Evolutionary conservation across 2,888 invertebrate species (phyloP).

Genomic region (Drosophila kambysellisi): DNA sequence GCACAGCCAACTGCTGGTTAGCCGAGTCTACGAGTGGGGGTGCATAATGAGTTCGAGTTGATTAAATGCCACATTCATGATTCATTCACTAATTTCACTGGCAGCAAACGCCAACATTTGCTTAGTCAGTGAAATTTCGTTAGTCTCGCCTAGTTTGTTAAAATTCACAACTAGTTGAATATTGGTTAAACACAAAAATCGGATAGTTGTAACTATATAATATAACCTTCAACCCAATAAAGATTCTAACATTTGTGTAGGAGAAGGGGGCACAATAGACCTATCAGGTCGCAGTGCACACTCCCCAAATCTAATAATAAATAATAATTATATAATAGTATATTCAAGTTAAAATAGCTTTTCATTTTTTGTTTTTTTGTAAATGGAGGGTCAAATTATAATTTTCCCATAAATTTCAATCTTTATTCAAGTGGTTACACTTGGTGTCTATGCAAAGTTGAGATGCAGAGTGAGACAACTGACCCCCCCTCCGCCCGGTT

Average conservation of each 20-base stretch:
- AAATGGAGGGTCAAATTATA: neutral
- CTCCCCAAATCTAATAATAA: no score
- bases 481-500: neutral
- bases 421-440: neutral
- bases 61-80: constrained; percentile 38
- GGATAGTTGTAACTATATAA: neutral
- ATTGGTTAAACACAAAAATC: neutral
- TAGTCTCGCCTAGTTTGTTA: neutral
- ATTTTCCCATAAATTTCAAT: neutral
- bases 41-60: constrained; percentile 29
- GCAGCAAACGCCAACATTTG: neutral
- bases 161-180: neutral
- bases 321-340: neutral
- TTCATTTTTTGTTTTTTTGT: neutral
- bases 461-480: no score
- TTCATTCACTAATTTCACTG: constrained; percentile 11
- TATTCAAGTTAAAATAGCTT: neutral
- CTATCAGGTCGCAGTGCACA: no score
- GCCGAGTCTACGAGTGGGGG: neutral
- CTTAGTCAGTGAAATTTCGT: neutral
- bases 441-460: neutral
- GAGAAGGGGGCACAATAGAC: no score
- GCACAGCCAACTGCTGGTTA: neutral
- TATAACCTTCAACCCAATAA: no score
- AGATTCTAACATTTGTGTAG: no score